Percentiles rank a stretch among this genome's conserved stretches.
Evolutionary conservation across 2,888 invertebrate genomes (phyloP).

Genomic region (Tridacna gigas): DNA sequence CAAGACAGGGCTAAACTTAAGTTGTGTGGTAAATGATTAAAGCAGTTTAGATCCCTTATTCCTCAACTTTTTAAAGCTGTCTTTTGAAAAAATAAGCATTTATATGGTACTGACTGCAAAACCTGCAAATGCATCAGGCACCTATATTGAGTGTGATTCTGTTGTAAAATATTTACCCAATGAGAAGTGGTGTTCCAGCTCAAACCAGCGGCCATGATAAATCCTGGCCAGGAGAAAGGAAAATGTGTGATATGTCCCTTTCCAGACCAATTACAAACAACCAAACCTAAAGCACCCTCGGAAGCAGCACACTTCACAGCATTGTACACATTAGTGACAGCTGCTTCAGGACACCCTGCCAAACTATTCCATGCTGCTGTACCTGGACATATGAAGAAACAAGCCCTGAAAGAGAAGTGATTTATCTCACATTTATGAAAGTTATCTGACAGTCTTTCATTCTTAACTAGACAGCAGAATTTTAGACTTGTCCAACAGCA

Average conservation of each 20-base stretch:
- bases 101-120: not conserved
- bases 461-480: too few relatives aligned
- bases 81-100: not conserved
- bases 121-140: not conserved
- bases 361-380: constrained; percentile 88
- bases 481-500: too few relatives aligned
- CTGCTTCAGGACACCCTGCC: constrained; percentile 88
- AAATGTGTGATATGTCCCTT: constrained; percentile 87
- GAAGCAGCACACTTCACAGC: constrained; percentile 86
- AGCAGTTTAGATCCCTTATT: too few relatives aligned
- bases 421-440: not conserved
- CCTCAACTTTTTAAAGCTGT: not conserved
- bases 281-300: constrained; percentile 86
- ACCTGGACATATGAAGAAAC: constrained; percentile 87
- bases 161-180: constrained; percentile 83
- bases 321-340: constrained; percentile 87
- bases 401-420: constrained; percentile 74
- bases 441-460: too few relatives aligned
- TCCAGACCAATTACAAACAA: constrained; percentile 88
- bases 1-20: too few relatives aligned
- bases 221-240: constrained; percentile 88
- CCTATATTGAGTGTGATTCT: too few relatives aligned
- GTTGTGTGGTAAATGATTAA: too few relatives aligned
- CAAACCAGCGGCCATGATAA: constrained; percentile 87
- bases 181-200: constrained; percentile 87